Evolutionary conservation across 2,113 vertebrate species (phyloP).

Genomic region (Burhinus bistriatus): DNA sequence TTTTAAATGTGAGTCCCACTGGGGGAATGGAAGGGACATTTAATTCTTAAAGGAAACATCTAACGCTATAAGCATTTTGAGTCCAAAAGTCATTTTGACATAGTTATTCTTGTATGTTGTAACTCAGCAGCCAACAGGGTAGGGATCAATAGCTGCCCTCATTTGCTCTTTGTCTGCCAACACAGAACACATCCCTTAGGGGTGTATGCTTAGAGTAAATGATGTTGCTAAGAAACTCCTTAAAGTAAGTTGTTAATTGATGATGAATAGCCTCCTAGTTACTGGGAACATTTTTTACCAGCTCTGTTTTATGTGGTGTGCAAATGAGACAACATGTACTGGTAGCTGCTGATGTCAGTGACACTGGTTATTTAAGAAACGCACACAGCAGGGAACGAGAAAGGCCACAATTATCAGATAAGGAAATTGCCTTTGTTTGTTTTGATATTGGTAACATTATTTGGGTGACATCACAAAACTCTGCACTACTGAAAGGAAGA

Average conservation of each 20-base stretch:
- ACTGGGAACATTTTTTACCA: slow-evolving; percentile 35
- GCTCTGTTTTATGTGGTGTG: neutral
- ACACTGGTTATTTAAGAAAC: neutral
- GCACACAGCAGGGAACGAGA: neutral
- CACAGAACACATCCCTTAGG: neutral
- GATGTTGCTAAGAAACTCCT: slow-evolving; percentile 37
- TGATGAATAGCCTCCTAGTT: neutral
- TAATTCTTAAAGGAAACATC: neutral
- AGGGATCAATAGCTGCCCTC: slow-evolving; percentile 17
- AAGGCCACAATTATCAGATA: neutral
- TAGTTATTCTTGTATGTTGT: neutral
- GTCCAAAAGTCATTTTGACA: neutral
- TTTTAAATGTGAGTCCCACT: neutral
- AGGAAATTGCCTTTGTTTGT: slow-evolving; percentile 19
- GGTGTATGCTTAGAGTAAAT: neutral
- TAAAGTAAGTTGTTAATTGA: slow-evolving; percentile 50
- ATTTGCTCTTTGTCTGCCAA: slow-evolving; percentile 27
- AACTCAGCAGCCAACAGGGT: neutral
- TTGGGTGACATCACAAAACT: neutral
- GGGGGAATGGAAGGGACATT: neutral
- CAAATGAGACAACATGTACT: slow-evolving; percentile 10
- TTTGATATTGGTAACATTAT: neutral
- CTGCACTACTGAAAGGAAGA: neutral
- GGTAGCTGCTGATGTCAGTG: slow-evolving; percentile 31
- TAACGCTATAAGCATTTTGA: neutral